Evolutionary conservation across 2,888 invertebrate species (phyloP).

Genomic region (Leistus spinibarbis): DNA sequence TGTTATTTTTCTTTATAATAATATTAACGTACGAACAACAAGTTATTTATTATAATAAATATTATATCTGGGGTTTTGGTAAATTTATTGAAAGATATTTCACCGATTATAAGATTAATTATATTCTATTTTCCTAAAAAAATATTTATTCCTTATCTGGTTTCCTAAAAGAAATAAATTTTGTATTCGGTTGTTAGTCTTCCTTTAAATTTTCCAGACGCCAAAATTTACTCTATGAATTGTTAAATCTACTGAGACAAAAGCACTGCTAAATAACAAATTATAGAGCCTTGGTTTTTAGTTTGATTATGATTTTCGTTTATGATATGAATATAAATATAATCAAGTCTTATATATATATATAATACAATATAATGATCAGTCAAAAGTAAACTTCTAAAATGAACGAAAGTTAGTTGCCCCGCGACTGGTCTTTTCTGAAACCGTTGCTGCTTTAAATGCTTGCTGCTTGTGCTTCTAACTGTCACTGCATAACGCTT

Average conservation of each 20-base stretch:
- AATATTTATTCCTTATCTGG: background rate
- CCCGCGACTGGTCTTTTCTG: slow-evolving; percentile 73
- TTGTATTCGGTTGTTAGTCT: background rate
- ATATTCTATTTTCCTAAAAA: background rate
- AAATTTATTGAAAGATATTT: background rate
- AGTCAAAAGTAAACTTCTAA: slow-evolving; percentile 36
- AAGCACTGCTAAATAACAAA: slow-evolving; percentile 39
- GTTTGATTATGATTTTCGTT: slow-evolving; percentile 1
- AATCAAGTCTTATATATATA: background rate
- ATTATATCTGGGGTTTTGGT: background rate
- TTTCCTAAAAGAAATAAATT: background rate
- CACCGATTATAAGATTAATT: background rate
- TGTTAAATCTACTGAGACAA: slow-evolving; percentile 32
- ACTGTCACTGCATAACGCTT: slow-evolving; percentile 39
- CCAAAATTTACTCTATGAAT: slow-evolving; percentile 39
- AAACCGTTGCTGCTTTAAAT: slow-evolving; percentile 63
- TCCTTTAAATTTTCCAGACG: background rate
- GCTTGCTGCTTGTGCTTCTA: slow-evolving; percentile 42
- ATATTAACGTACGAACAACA: background rate
- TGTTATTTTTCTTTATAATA: slow-evolving; percentile 10
- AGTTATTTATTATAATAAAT: background rate
- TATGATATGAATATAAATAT: background rate
- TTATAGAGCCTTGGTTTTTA: slow-evolving; percentile 39
- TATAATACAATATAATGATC: too few relatives aligned
- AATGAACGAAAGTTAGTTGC: slow-evolving; percentile 61